phyloP scores from a whole-genome alignment of 1,140 invertebrate species.

The Daktulosphaira vitifoliae region DNA sequence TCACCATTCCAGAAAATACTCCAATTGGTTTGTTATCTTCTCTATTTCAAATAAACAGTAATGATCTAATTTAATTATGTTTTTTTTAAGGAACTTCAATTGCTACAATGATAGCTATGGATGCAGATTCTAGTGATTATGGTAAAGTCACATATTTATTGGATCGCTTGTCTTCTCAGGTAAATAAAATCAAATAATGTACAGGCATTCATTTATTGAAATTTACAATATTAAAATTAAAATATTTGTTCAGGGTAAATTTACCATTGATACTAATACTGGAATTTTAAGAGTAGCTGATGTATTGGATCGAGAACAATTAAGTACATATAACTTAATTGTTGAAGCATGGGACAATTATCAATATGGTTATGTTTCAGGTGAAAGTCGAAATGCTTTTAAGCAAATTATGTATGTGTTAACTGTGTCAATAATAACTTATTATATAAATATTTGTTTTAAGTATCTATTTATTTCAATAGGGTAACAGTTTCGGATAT shows the following conservation, averaged over 20 bases:
- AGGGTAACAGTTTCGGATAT: slow-evolving; percentile 65
- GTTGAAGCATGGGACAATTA: slow-evolving; percentile 93
- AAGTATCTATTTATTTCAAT: too few species aligned
- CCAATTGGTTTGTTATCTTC: slow-evolving; percentile 58
- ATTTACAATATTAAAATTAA: background rate
- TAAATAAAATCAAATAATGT: slow-evolving; percentile 40
- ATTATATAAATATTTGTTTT: too few species aligned
- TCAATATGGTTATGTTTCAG: slow-evolving; percentile 79
- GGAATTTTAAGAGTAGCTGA: slow-evolving; percentile 72
- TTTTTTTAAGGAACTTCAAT: slow-evolving; percentile 52
- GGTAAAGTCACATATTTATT: slow-evolving; percentile 83
- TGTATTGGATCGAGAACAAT: slow-evolving; percentile 70
- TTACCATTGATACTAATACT: slow-evolving; percentile 74
- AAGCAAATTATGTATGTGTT: slow-evolving; percentile 80
- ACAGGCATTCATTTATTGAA: background rate
- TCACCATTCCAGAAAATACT: slow-evolving; percentile 68
- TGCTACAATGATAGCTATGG: slow-evolving; percentile 63
- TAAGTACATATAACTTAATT: slow-evolving; percentile 65
- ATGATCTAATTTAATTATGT: too few species aligned
- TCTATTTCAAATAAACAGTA: too few species aligned
- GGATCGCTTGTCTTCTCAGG: slow-evolving; percentile 72
- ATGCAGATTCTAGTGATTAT: slow-evolving; percentile 79
- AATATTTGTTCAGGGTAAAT: slow-evolving; percentile 55
- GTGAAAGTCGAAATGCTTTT: slow-evolving; percentile 83
- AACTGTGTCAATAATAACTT: too few species aligned